Percentiles rank a stretch among this genome's conserved stretches.
Evolutionary conservation across 2,113 vertebrate species (phyloP).

Genomic region (Mesoclemmys tuberculata): DNA sequence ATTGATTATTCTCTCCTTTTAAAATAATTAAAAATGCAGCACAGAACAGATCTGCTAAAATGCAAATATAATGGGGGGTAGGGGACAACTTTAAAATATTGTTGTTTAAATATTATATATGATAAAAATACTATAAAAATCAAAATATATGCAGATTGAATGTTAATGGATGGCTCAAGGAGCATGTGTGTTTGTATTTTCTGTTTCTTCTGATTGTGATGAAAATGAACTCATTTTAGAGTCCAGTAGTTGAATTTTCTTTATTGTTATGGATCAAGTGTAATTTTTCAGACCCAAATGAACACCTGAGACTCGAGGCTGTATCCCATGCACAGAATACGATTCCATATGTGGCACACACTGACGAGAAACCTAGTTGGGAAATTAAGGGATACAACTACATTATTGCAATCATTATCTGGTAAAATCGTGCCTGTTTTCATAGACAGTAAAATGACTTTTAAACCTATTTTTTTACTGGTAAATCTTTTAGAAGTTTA

Average conservation of each 20-base stretch:
- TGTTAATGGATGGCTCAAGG: fast-evolving
- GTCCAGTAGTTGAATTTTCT: fast-evolving
- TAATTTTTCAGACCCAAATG: neutral
- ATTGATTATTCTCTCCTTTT: fast-evolving
- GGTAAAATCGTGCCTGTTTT: neutral
- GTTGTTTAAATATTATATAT: neutral
- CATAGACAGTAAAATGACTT: neutral
- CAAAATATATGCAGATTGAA: fast-evolving
- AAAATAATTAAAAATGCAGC: neutral
- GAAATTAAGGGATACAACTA: neutral
- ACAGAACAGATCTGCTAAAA: neutral
- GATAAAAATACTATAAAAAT: neutral
- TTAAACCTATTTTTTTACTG: neutral
- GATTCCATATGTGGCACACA: fast-evolving
- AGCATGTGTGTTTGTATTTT: neutral
- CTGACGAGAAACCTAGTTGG: neutral
- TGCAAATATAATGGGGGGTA: neutral
- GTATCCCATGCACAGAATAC: fast-evolving
- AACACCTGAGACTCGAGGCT: fast-evolving
- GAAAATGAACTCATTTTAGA: neutral
- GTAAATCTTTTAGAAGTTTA: neutral
- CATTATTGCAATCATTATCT: fast-evolving
- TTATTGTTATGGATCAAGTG: neutral
- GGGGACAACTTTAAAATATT: neutral
- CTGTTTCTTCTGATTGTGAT: neutral